Evolutionary conservation across 2,888 invertebrate species (phyloP).

Genomic region (Drosophila peninsularis): DNA sequence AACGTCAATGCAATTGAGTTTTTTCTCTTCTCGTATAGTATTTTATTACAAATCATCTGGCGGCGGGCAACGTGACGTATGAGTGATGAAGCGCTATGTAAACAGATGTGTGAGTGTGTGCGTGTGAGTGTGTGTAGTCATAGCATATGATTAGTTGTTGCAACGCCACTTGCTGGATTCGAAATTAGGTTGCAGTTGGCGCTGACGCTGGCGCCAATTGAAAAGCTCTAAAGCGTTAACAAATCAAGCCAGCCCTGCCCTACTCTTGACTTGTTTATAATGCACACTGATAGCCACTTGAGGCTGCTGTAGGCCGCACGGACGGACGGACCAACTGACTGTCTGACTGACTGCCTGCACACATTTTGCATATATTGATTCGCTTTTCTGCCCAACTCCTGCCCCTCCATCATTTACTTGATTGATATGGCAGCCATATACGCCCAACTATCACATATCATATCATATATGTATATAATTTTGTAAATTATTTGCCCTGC

Average conservation of each 20-base stretch:
- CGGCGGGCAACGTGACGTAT: conserved; percentile 74
- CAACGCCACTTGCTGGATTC: conserved; percentile 68
- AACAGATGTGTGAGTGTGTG: conserved; percentile 29
- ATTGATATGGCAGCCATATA: no score
- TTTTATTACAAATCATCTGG: conserved; percentile 63
- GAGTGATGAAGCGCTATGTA: conserved; percentile 68
- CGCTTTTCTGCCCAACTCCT: conserved; percentile 44
- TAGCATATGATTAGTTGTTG: conserved; percentile 69
- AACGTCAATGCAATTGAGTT: conserved; percentile 79
- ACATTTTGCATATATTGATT: conserved; percentile 59
- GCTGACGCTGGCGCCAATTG: conserved; percentile 73
- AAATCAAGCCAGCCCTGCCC: conserved; percentile 49
- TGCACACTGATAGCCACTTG: conserved; percentile 60
- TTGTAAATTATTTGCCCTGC: conserved; percentile 65
- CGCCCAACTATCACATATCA: conserved; percentile 8
- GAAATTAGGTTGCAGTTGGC: conserved; percentile 74
- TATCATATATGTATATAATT: conserved; percentile 38
- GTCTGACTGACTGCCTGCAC: conserved; percentile 36
- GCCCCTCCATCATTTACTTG: not conserved
- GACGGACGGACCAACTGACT: conserved; percentile 34
- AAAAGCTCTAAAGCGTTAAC: conserved; percentile 49
- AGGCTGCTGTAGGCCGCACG: conserved; percentile 41
- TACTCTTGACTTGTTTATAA: conserved; percentile 55
- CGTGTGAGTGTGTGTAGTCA: conserved; percentile 23
- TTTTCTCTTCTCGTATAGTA: conserved; percentile 33